phyloP scores from a whole-genome alignment of 2,113 vertebrate genomes.

The Percopsis transmontana region DNA sequence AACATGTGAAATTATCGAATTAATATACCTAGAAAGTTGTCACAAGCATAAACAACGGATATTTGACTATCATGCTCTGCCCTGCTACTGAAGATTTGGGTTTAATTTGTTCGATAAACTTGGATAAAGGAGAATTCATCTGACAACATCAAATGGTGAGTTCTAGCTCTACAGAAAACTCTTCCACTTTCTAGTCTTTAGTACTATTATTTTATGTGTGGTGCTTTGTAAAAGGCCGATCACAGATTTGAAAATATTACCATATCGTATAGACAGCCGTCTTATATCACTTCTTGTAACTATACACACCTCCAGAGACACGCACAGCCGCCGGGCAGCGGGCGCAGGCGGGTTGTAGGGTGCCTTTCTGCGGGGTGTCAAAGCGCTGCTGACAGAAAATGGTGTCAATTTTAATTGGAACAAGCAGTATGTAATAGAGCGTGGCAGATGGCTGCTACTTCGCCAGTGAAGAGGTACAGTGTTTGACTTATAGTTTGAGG shows the following conservation, averaged over 20 bases:
- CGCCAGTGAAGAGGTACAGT: slow-evolving; percentile 39
- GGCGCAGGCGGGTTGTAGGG: slow-evolving; percentile 37
- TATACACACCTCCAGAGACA: slow-evolving; percentile 60
- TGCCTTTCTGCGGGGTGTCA: slow-evolving; percentile 63
- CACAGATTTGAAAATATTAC: too few relatives aligned
- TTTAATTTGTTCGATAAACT: too few relatives aligned
- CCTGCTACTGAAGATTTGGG: too few relatives aligned
- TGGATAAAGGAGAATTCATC: not conserved
- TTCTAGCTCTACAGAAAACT: not conserved
- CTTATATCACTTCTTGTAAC: slow-evolving; percentile 62
- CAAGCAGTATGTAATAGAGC: slow-evolving; percentile 75
- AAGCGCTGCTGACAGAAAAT: slow-evolving; percentile 71
- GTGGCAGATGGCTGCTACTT: slow-evolving; percentile 67
- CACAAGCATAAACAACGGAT: too few relatives aligned
- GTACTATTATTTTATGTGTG: too few relatives aligned
- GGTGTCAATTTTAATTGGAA: slow-evolving; percentile 79
- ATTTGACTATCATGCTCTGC: too few relatives aligned
- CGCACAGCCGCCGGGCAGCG: slow-evolving; percentile 38
- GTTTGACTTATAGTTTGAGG: slow-evolving; percentile 38
- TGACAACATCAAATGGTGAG: not conserved
- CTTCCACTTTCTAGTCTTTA: not conserved
- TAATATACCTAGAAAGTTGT: too few relatives aligned
- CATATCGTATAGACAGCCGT: slow-evolving; percentile 26
- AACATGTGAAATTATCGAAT: too few relatives aligned
- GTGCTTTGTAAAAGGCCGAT: too few relatives aligned